These are phyloP conservation scores for Drosophila rellima DNA, from an alignment of 2,888 invertebrate genomes.

Conservation along the genomic window DNA sequence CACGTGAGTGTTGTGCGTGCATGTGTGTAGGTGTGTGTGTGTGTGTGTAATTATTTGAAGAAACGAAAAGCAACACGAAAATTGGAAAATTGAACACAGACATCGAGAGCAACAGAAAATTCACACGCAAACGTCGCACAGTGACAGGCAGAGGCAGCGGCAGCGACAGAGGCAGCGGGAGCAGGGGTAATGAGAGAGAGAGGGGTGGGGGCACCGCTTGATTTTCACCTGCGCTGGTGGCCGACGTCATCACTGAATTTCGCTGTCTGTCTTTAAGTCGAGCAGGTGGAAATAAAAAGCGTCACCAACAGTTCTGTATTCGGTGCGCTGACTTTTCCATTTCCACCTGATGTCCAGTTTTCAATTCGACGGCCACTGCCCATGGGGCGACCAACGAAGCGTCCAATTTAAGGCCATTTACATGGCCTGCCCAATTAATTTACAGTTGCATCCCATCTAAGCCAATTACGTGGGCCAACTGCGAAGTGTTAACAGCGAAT, in stretches of 20 bases:
- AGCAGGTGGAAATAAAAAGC: slow-evolving; percentile 69
- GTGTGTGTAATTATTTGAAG: slow-evolving; percentile 32
- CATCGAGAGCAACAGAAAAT: slow-evolving; percentile 65
- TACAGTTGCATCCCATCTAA: slow-evolving; percentile 27
- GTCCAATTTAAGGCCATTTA: slow-evolving; percentile 63
- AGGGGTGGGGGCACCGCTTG: slow-evolving; percentile 23
- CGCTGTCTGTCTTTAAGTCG: slow-evolving; percentile 28
- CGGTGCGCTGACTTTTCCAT: slow-evolving; percentile 17
- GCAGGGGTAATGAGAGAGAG: background rate
- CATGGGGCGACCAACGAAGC: slow-evolving; percentile 42
- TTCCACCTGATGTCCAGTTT: slow-evolving; percentile 15
- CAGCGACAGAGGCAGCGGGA: background rate
- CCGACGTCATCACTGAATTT: slow-evolving; percentile 66
- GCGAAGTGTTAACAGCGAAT: slow-evolving; percentile 29
- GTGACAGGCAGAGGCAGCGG: slow-evolving; percentile 12
- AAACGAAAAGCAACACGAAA: slow-evolving; percentile 35
- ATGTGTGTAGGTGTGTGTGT: slow-evolving; percentile 10
- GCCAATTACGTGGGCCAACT: slow-evolving; percentile 21
- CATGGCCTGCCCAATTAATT: slow-evolving; percentile 54
- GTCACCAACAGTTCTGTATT: slow-evolving; percentile 32
- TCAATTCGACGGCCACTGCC: background rate
- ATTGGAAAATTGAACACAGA: slow-evolving; percentile 62
- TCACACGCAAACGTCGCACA: slow-evolving; percentile 65
- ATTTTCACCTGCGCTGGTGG: slow-evolving; percentile 72
- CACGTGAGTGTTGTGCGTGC: slow-evolving; percentile 31